Base-by-base conservation (phyloP, 2,113 vertebrate species). In the Trogon melanurus region DNA sequence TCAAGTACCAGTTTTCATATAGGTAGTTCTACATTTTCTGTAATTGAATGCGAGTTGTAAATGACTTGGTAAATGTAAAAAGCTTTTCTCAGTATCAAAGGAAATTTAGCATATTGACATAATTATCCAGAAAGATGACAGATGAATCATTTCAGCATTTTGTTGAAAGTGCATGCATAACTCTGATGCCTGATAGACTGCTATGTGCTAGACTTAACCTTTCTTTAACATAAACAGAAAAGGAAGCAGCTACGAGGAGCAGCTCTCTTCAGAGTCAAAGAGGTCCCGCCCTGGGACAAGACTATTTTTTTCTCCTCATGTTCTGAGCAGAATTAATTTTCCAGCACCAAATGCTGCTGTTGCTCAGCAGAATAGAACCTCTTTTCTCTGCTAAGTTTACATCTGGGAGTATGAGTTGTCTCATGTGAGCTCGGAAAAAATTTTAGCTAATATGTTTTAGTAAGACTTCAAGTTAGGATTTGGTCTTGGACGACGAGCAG, bases 101-200 rank as follows among this genome's bases (percentile, higher is more conserved):
- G 56, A 70, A 88, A 65, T 64, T 41, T 50, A 88, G 83, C 60
- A 79, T 65, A 72, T 78, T 93, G 92, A 86, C 82, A 94, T 48
- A 94, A 84, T 84, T 53, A 93, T 34, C 85, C 85, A 78, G 75
- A 60, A 80, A 81, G 88, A 74, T 69, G 89, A 84, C 76, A 94
- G 94, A 90, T 88, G 88, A 97, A 86, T 91, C 88, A 86, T 53
- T 71, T 36, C 75, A 86, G 72, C 82, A 26, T 86, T 86, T 90
- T 84, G 41, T 16, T 56, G 65, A 10, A 85, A 57, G 71, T 67
- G 65, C 69, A 87, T 48, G 74, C 21, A 64, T 61, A 75, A 19
- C 14, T 74, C 81, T 61, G 92, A n/a, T 13, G 58, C 62, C 81
- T 91, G 93, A 79, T 56, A 85, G 91, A 79, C 74, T 72, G 71